Percentiles rank a stretch among this genome's conserved stretches.
Conservation (phyloP, 2,113 vertebrate genomes). For the Bombycilla garrulus region DNA sequence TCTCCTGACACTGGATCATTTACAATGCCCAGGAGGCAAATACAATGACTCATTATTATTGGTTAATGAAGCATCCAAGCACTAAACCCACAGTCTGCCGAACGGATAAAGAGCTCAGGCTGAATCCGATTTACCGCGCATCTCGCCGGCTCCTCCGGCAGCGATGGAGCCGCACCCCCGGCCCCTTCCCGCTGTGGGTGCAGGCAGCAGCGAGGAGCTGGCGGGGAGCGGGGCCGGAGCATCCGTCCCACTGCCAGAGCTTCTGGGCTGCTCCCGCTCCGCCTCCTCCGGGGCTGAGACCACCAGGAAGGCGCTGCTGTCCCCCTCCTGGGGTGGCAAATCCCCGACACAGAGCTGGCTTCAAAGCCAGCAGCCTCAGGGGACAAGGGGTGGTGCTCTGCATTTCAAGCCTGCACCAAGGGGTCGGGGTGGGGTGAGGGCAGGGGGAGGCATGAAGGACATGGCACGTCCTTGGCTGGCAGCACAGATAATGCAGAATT, state of each 20-base stretch:
- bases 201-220: neutral
- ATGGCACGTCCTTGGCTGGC: neutral
- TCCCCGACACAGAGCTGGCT: neutral
- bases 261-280: neutral
- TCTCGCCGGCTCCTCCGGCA: neutral
- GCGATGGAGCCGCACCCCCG: neutral
- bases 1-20: slow-evolving; percentile 70
- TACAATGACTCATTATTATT: slow-evolving; percentile 75
- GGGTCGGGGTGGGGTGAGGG: neutral
- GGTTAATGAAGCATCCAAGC: slow-evolving; percentile 76
- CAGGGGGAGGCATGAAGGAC: neutral
- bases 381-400: neutral
- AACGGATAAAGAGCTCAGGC: slow-evolving; percentile 28
- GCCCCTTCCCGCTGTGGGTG: neutral
- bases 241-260: neutral
- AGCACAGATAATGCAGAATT: neutral
- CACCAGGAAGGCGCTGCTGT: neutral
- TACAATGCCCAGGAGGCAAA: slow-evolving; percentile 67
- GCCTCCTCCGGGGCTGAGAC: neutral
- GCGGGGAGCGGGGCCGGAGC: neutral
- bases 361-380: neutral
- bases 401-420: neutral
- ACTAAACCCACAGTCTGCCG: slow-evolving; percentile 63
- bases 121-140: neutral
- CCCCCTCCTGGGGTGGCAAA: neutral